Base-by-base conservation (phyloP, 35 echinoderm and acorn worm species). In the Ophioderma brevispina region DNA sequence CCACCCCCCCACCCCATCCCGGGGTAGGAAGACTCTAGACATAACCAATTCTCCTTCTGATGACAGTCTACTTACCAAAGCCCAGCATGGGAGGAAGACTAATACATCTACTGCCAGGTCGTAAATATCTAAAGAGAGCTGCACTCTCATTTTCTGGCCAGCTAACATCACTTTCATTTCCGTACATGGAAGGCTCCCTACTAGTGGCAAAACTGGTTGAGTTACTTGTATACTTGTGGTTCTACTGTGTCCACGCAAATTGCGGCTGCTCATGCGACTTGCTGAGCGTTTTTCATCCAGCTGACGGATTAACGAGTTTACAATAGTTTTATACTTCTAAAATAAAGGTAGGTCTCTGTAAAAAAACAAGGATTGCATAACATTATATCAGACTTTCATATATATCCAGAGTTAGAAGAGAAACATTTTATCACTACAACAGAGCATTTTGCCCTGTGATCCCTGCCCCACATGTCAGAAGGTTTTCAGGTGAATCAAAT, bases 11-110 rank as follows among this genome's bases (percentile, higher is more conserved):
- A 25, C 64, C 59, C 59, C 31, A 31, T 19, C 19, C 21, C 56
- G 0, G 31, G 21, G 21, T 64, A 64, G 21, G 19, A 64, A 19
- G 19, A 64, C 21, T 31, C 21, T 23, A 64, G 33, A 75, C n/a
- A 75, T 11, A 75, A 75, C 63, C 25, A 75, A 23, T n/a, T n/a
- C n/a, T n/a, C n/a, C n/a, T n/a, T n/a, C n/a, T n/a, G n/a, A n/a
- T n/a, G n/a, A 79, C 37, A 78, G 6, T 59, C n/a, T 77, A 81
- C 92, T 89, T 42, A 98, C 96, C 90, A 25, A 98, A 43, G 21
- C 92, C 96, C 70, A 98, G 78, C 90, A 92, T 92, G 25, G 96
- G 92, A 13, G 96, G 96, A 75, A 98, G 80, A 75, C 96, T 98
- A 40, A 94, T 88, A 50, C 92, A 94, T 52, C 96, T 87, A 49